Base-by-base conservation (phyloP, 2,888 invertebrate genomes). In the Allacma fusca region DNA sequence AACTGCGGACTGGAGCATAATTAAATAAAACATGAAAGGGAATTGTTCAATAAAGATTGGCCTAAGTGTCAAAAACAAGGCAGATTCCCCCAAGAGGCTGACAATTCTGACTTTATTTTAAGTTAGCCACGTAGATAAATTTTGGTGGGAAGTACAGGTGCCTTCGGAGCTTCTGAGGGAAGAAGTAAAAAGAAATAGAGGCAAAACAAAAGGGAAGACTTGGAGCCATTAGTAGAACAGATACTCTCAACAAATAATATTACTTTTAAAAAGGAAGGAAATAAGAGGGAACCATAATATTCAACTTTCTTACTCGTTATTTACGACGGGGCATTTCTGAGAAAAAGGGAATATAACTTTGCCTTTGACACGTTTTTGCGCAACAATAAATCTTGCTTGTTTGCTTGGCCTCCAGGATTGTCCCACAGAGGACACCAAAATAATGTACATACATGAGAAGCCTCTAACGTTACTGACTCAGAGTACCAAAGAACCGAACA, bases 361-460 rank as follows among this genome's bases (percentile, higher is more conserved):
- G 71, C 64, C 71, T 76, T 76, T 76, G 76, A 76, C 76, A 76
- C 71, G 76, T 76, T 76, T 76, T 76, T 76, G 76, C 76, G 76
- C 71, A 76, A 76, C 76, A 71, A 76, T 76, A 76, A 76, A 76
- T 76, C 76, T 75, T 75, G 50, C 44, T 71, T 76, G 70, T 76
- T 76, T 76, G 71, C 70, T 71, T 70, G 71, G 71, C 71, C 76
- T 76, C 76, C 76, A 26, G 50, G 68, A 71, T 43, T 76, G 70
- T 76, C 73, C 73, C 73, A 73, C 73, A 62, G 24, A 29, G 72
- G 72, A 72, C 72, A 59, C 28, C 50, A 50, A 9, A 50, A 50
- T 50, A n/a, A 50, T 50, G 19, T 50, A 50, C 50, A 50, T 50
- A 16, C n/a, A n/a, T n/a, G n/a, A n/a, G n/a, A n/a, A n/a, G n/a